Base-by-base conservation (phyloP, 35 echinoderm and acorn worm species). In the Stichopus chloronotus region DNA sequence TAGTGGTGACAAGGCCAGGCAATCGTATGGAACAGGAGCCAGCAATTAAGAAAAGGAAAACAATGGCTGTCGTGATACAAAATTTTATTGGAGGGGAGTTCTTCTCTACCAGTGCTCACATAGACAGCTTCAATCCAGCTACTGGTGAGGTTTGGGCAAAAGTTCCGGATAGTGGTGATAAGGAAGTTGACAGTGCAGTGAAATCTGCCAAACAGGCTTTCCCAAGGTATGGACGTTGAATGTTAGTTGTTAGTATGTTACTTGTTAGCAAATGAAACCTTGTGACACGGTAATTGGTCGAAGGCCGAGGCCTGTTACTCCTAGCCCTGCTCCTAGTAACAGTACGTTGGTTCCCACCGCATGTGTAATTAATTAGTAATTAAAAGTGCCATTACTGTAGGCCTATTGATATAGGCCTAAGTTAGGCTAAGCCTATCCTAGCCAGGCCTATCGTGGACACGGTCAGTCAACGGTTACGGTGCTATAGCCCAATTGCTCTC, bases 21-120 rank as follows among this genome's bases (percentile, higher is more conserved):
- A 43, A 43, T 43, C 30, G 30, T 43, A 43, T 43, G 30, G 30
- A 43, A 43, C 30, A 43, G 8, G 59, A 61, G 59, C 14, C 19
- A 3, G 69, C 69, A 85, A 56, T 16, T 58, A 85, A 85, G 82
- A 85, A 85, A 23, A 85, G 82, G 14, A 85, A 85, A 85, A 85
- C 57, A 85, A 85, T 85, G 82, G 54, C 82, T 8, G n/a, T 58
- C 9, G 55, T 58, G 57, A 58, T 89, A 24, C 24, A 96, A 85
- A 98, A 98, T 60, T 98, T 96, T 22, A 98, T 98, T 12, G 91
- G 76, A 55, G 96, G 96, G 30, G 52, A 94, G 25, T 98, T 95
- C 86, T 7, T 95, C 19, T 8, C 92, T 25, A 25, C 59, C 23
- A 53, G 79, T 59, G 52, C 72, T 1, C 81, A 93, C 81, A 11